These are phyloP conservation scores for Pongo abelii DNA, from an alignment of 2,113 vertebrate genomes.

Conservation along the genomic window DNA sequence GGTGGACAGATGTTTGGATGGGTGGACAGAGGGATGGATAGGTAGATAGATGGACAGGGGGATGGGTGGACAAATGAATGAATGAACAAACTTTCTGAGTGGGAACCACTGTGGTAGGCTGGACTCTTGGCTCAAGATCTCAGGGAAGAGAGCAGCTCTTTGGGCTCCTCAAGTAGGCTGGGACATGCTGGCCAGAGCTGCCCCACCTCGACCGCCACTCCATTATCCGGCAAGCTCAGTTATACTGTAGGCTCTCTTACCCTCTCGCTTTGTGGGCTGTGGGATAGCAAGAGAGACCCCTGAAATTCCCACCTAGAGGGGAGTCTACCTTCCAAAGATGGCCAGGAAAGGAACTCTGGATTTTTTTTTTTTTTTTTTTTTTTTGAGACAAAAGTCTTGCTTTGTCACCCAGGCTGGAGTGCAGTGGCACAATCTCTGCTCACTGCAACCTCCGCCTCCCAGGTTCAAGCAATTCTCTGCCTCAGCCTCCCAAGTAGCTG, in stretches of 20 bases:
- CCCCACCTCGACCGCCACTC: no score
- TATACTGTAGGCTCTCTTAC: fast-evolving
- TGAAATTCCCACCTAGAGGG: background rate
- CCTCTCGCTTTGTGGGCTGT: fast-evolving
- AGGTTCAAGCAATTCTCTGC: no score
- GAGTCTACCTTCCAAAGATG: background rate
- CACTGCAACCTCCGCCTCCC: no score
- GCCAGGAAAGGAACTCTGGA: background rate
- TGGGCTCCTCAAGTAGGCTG: background rate
- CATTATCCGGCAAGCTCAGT: fast-evolving
- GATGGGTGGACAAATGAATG: background rate
- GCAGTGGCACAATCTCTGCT: no score
- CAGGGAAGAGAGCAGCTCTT: background rate
- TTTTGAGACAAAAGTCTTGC: no score
- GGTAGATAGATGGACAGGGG: background rate
- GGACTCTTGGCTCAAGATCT: background rate
- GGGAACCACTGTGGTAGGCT: no score
- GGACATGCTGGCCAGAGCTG: no score
- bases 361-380: no score
- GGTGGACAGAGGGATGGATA: background rate
- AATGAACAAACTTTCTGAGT: background rate
- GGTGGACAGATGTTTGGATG: background rate
- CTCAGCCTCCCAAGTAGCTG: no score
- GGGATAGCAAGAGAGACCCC: fast-evolving
- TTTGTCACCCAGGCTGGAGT: no score